Evolutionary conservation across 2,797 vertebrate species (phyloP).

Genomic region (Trachops cirrhosus): DNA sequence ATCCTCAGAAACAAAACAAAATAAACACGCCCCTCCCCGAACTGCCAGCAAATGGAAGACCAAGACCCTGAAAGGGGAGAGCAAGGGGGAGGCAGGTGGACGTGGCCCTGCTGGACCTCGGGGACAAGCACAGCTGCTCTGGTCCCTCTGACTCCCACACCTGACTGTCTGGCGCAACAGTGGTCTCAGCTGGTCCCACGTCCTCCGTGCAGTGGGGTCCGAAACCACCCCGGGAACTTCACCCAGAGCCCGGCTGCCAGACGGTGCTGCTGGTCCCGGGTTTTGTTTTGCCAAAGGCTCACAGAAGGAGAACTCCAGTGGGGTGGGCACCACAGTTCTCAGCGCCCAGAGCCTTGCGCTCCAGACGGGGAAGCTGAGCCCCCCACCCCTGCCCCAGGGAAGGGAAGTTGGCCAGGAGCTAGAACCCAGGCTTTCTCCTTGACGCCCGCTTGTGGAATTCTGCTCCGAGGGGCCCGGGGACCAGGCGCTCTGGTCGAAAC

Average conservation of each 20-base stretch:
- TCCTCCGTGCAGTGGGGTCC: accelerated
- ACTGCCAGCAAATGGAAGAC: neutral
- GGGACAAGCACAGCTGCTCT: accelerated
- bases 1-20: neutral
- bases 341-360: accelerated
- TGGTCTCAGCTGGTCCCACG: accelerated
- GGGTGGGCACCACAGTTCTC: accelerated
- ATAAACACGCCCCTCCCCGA: neutral
- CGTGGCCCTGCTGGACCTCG: neutral
- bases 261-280: accelerated
- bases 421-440: neutral
- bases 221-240: neutral
- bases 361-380: accelerated
- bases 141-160: accelerated
- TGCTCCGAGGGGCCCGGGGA: accelerated
- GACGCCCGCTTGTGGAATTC: accelerated
- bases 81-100: accelerated
- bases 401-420: neutral
- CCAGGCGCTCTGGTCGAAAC: neutral
- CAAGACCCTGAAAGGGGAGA: accelerated
- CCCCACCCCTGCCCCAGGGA: accelerated
- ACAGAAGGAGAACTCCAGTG: accelerated
- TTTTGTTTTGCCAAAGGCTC: neutral
- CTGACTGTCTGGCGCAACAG: accelerated
- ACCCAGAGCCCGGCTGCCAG: accelerated